Conservation (phyloP, 2,888 invertebrate species). For the Chelonus formosanus region DNA sequence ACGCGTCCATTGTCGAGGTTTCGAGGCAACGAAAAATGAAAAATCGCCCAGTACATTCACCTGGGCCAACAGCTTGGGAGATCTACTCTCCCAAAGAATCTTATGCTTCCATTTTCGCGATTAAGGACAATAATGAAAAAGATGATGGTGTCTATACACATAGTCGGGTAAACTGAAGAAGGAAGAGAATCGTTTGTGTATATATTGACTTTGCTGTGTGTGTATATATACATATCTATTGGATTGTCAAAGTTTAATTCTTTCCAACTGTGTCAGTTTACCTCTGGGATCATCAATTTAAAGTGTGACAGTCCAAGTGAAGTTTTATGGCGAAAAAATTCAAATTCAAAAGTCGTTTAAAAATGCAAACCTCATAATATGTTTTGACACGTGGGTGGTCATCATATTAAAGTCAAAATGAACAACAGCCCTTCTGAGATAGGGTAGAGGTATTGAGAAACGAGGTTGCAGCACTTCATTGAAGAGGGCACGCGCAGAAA, state of each 20-base stretch:
- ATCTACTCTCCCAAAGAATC: constrained; percentile 15
- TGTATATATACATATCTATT: no score
- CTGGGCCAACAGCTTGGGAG: constrained; percentile 44
- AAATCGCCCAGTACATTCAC: constrained; percentile 60
- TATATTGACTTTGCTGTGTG: no score
- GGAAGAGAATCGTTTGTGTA: no score
- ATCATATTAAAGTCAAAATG: constrained; percentile 51
- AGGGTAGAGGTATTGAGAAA: constrained; percentile 29
- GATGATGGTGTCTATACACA: no score
- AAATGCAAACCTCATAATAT: neutral
- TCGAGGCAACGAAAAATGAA: constrained; percentile 63
- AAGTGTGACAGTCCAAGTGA: no score
- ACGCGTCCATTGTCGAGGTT: constrained; percentile 64
- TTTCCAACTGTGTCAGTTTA: no score
- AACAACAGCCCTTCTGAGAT: constrained; percentile 58
- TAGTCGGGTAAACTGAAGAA: no score
- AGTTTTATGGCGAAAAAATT: no score
- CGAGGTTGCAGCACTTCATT: constrained; percentile 51
- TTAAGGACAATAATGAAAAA: no score
- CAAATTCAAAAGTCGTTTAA: no score
- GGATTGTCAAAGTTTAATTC: no score
- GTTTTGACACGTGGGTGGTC: constrained; percentile 39
- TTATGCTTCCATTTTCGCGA: neutral
- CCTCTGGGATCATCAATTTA: no score
- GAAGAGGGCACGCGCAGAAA: constrained; percentile 62